phyloP scores from a whole-genome alignment of 2,888 invertebrate genomes.

The Lepidocyrtoides sp. region DNA sequence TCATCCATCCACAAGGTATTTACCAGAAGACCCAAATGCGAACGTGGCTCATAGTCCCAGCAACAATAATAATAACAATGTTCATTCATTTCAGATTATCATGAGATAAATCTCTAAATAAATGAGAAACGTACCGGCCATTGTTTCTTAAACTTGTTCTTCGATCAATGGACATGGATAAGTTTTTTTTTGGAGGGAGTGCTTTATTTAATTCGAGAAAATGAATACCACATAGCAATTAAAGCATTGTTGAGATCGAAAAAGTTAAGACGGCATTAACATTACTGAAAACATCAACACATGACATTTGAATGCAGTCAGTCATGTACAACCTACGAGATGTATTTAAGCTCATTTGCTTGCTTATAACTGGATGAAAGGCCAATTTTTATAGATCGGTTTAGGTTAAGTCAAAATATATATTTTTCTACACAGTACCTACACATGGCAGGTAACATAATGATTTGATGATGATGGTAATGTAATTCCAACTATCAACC shows the following conservation, averaged over 20 bases:
- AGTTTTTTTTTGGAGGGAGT: slow-evolving; percentile 32
- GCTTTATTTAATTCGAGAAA: slow-evolving; percentile 69
- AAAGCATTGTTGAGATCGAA: slow-evolving; percentile 46
- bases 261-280: background rate
- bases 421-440: background rate
- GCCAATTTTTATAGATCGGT: background rate
- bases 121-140: slow-evolving; percentile 71
- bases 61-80: slow-evolving; percentile 70
- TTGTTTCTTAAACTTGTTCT: slow-evolving; percentile 60
- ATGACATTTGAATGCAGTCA: slow-evolving; percentile 31
- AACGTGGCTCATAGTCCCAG: slow-evolving; percentile 17
- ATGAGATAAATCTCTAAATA: slow-evolving; percentile 71
- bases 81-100: slow-evolving; percentile 75
- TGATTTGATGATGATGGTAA: too few relatives aligned
- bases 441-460: too few relatives aligned
- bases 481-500: too few relatives aligned
- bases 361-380: background rate
- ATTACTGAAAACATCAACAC: slow-evolving; percentile 28
- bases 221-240: slow-evolving; percentile 72
- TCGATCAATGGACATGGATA: background rate
- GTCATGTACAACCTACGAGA: background rate
- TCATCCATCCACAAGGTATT: background rate
- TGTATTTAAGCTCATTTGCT: background rate
- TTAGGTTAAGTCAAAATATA: background rate
- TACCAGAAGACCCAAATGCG: background rate